Conservation (phyloP, 2,113 vertebrate genomes). For the Protomyctophum bolini region DNA sequence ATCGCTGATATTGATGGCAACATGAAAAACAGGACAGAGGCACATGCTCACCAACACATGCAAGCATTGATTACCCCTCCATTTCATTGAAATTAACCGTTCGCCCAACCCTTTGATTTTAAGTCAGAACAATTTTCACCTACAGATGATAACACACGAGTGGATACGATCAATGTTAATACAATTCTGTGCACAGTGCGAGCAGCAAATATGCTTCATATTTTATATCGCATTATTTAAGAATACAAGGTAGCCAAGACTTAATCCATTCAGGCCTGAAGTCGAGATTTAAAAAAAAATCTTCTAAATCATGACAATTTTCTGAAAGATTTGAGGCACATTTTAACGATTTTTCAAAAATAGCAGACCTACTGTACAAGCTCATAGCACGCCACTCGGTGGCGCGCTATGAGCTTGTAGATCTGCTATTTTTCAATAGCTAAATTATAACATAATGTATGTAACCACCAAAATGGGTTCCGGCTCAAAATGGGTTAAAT, state of each 20-base stretch:
- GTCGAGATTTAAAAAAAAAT: no score
- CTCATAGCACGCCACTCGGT: no score
- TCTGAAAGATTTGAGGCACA: no score
- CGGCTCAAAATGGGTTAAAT: no score
- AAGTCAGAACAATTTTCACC: conserved; percentile 13
- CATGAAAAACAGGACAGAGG: conserved; percentile 11
- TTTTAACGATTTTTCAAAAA: no score
- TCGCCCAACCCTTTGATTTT: not conserved
- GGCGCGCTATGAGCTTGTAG: no score
- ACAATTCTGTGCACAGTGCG: not conserved
- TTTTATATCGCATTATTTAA: not conserved
- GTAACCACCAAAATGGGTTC: no score
- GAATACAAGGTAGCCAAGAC: not conserved
- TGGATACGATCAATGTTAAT: not conserved
- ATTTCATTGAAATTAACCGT: conserved; percentile 17
- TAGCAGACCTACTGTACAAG: no score
- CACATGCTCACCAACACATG: conserved; percentile 28
- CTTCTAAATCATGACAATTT: no score
- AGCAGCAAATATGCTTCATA: not conserved
- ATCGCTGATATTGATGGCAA: conserved; percentile 45
- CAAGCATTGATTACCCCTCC: conserved; percentile 33
- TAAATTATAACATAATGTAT: no score
- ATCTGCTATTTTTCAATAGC: no score
- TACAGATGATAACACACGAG: not conserved
- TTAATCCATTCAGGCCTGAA: not conserved